Percentiles rank a stretch among this genome's conserved stretches.
phyloP scores from a whole-genome alignment of 1,140 invertebrate species.

The Lordiphosa mommai region DNA sequence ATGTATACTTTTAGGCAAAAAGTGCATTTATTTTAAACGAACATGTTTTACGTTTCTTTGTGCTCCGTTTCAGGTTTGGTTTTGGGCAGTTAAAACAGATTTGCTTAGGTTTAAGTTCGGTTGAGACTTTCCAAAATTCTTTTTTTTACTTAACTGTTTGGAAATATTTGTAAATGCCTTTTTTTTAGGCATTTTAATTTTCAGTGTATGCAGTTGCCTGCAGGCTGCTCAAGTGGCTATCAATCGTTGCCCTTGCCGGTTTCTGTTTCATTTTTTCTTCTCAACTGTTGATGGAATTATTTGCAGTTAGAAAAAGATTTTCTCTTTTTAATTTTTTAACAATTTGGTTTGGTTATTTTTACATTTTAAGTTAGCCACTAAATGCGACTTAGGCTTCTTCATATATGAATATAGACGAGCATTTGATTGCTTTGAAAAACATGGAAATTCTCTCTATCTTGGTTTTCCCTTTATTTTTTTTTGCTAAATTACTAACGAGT shows the following conservation, averaged over 20 bases:
- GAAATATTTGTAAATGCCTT: no score
- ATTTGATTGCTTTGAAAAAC: conserved; percentile 68
- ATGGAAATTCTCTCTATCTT: conserved; percentile 15
- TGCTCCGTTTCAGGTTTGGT: no score
- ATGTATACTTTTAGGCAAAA: no score
- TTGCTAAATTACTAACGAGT: conserved; percentile 75
- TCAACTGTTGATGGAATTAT: conserved; percentile 67
- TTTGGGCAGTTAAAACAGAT: no score
- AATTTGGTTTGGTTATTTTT: conserved; percentile 4
- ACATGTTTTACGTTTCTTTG: no score
- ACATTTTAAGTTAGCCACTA: conserved; percentile 43
- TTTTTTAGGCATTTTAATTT: not conserved
- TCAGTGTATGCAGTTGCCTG: conserved; percentile 14
- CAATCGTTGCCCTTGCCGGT: conserved; percentile 68
- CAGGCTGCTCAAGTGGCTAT: conserved; percentile 65
- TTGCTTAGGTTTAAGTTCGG: no score
- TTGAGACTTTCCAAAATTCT: no score
- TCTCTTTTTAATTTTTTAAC: not conserved
- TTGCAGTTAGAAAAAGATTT: conserved; percentile 53
- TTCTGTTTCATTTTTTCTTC: conserved; percentile 33
- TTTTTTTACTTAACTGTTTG: no score
- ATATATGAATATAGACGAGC: conserved; percentile 63
- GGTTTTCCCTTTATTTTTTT: conserved; percentile 9
- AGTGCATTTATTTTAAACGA: no score
- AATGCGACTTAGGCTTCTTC: conserved; percentile 8